Evolutionary conservation across 2,113 vertebrate genomes (phyloP), one percentile per base, ranked within the genome.

Genomic region (Menidia beryllina): DNA sequence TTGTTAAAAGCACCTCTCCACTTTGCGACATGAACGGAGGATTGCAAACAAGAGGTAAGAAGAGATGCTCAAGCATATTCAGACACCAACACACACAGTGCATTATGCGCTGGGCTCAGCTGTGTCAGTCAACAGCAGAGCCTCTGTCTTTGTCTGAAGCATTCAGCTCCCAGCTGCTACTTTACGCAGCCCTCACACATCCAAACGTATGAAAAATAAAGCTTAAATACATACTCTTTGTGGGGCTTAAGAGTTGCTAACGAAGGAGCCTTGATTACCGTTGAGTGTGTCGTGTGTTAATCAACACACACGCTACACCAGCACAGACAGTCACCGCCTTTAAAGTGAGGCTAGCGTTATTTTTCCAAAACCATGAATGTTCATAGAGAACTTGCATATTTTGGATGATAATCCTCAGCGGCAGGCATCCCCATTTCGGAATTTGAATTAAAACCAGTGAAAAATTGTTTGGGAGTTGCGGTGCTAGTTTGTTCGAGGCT

Each of bases 81-180:
- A 51, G 6, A 56, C 52, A 41, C 23, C 15, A 24, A 24, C 17
- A 53, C 9, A 59, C 3, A 0, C 21, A 30, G 21, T 48, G 39
- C 67, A 78, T 30, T 27, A 23, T 38, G 23, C 72, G 48, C 45
- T 39, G 49, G 78, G 57, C 78, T 83, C 85, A 84, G 76, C 83
- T 86, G 82, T 48, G 21, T 34, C 26, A 63, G 67, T 0, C 36
- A 52, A 75, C 81, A 55, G 55, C 19, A 3, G 27, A 45, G 49
- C 30, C 17, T 20, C 50, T 38, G 65, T 68, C 61, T 85, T 53
- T 52, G 53, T 53, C 74, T 4, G 69, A 38, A 55, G 74, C 69
- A 49, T 81, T 83, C 50, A 79, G 38, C 43, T 63, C 65, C 66
- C 78, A 87, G 84, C 89, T 87, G 85, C 59, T 43, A 27, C 60